Evolutionary conservation across 2,113 vertebrate genomes (phyloP).

Genomic region (Ailurus styani): DNA sequence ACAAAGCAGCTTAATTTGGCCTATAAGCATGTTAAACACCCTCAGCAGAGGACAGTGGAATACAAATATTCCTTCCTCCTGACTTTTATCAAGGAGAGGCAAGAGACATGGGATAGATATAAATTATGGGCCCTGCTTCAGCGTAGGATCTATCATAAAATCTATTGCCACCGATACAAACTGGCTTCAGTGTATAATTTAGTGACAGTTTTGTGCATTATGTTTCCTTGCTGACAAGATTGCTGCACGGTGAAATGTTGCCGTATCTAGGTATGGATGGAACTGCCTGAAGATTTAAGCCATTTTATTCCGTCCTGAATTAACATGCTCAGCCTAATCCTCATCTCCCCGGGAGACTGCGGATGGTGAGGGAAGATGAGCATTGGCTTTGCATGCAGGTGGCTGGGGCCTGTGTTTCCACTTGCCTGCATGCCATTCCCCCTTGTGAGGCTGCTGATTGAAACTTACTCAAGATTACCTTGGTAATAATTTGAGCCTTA

Average conservation of each 20-base stretch:
- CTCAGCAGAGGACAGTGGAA: slow-evolving; percentile 63
- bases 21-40: slow-evolving; percentile 66
- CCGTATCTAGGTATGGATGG: background rate
- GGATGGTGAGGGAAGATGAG: slow-evolving; percentile 12
- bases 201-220: slow-evolving; percentile 48
- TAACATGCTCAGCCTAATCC: slow-evolving; percentile 72
- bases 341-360: slow-evolving; percentile 58
- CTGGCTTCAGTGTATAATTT: slow-evolving; percentile 49
- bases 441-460: slow-evolving; percentile 53
- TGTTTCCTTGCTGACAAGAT: slow-evolving; percentile 49
- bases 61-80: slow-evolving; percentile 71
- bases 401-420: slow-evolving; percentile 52
- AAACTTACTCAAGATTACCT: slow-evolving; percentile 68
- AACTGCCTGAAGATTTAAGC: slow-evolving; percentile 63
- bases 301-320: slow-evolving; percentile 66
- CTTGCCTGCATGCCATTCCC: slow-evolving; percentile 63
- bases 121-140: slow-evolving; percentile 63
- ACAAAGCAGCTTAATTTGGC: slow-evolving; percentile 73
- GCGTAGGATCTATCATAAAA: slow-evolving; percentile 60
- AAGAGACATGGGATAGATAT: slow-evolving; percentile 59
- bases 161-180: slow-evolving; percentile 67
- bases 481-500: slow-evolving; percentile 74
- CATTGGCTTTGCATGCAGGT: slow-evolving; percentile 49
- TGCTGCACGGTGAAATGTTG: slow-evolving; percentile 49
- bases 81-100: slow-evolving; percentile 64